A percentile compares a stretch with the other conserved stretches of the same genome.
Evolutionary conservation across 2,888 invertebrate genomes (phyloP).

Genomic region (Dynastes maya): DNA sequence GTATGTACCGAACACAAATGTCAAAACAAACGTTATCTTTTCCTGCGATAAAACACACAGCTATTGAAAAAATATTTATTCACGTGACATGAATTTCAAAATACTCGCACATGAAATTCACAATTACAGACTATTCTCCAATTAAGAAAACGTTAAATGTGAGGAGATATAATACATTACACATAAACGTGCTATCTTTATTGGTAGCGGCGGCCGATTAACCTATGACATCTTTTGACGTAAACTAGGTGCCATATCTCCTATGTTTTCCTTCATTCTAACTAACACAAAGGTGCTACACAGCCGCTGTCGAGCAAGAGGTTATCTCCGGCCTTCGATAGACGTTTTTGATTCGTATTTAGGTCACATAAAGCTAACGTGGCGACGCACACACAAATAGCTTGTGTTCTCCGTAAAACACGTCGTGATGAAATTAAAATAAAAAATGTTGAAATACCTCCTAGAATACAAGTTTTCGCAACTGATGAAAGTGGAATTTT

Average conservation of each 20-base stretch:
- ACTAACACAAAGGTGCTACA: constrained; percentile 44
- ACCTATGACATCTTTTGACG: constrained; percentile 42
- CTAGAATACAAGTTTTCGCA: constrained; percentile 8
- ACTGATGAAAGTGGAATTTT: neutral
- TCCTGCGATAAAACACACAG: constrained; percentile 29
- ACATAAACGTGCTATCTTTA: constrained; percentile 37
- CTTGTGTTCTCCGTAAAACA: constrained; percentile 35
- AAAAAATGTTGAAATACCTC: constrained; percentile 40
- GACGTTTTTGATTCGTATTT: constrained; percentile 43
- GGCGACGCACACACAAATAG: constrained; percentile 34
- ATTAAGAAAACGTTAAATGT: constrained; percentile 24
- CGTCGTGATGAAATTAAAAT: constrained; percentile 38
- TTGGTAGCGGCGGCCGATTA: constrained; percentile 38
- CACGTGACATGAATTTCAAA: constrained; percentile 14
- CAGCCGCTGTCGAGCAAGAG: constrained; percentile 23
- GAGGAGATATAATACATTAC: constrained; percentile 16
- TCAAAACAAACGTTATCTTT: constrained; percentile 33
- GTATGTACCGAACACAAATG: neutral
- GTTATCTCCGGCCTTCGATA: constrained; percentile 29
- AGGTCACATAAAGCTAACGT: constrained; percentile 41
- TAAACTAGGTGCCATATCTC: constrained; percentile 44
- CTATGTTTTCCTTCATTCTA: constrained; percentile 15
- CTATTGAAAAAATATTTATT: constrained; percentile 28
- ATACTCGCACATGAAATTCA: neutral
- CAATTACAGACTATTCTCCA: neutral